These are phyloP conservation scores for Eidolon dupreanum DNA, from an alignment of 2,797 vertebrate species.

Conservation along the genomic window DNA sequence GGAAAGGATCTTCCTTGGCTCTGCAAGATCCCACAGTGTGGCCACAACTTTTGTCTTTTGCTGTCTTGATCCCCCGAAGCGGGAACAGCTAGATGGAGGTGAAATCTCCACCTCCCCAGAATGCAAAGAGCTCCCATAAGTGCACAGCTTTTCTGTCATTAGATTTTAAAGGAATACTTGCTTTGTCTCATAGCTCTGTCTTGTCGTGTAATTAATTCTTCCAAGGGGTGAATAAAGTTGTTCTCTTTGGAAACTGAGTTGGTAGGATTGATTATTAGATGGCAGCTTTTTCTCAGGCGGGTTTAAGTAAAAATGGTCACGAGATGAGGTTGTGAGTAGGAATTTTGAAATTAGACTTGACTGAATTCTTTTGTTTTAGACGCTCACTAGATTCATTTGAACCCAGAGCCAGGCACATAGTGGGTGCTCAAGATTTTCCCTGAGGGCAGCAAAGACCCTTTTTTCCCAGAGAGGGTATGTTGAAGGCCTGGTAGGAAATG, in stretches of 20 bases:
- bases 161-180: neutral
- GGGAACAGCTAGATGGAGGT: neutral
- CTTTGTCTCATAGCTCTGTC: neutral
- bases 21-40: neutral
- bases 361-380: neutral
- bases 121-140: neutral
- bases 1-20: neutral
- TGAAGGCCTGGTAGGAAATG: neutral
- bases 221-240: neutral
- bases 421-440: neutral
- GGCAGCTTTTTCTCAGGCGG: neutral
- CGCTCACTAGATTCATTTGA: neutral
- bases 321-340: neutral
- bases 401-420: neutral
- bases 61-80: neutral
- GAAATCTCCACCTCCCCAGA: neutral
- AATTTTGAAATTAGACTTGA: neutral
- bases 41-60: neutral
- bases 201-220: neutral
- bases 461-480: neutral
- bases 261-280: slow-evolving; percentile 7
- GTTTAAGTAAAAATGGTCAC: neutral
- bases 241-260: neutral
- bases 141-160: neutral
- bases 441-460: neutral